Conservation (phyloP, 2,113 vertebrate genomes). For the Corythoichthys intestinalis region DNA sequence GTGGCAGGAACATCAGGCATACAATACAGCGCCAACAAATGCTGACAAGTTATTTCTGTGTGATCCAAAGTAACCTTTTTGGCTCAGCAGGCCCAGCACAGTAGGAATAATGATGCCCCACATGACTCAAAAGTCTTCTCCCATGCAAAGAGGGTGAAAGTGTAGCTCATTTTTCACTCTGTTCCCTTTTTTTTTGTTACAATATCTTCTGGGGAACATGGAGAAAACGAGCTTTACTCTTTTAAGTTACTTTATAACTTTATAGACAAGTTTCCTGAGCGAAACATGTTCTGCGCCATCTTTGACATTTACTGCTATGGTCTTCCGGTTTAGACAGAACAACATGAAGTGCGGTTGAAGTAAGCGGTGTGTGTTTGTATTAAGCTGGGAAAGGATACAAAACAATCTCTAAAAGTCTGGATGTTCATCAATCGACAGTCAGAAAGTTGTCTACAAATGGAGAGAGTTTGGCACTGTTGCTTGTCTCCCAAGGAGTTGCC, state of each 20-base stretch:
- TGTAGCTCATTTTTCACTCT: constrained; percentile 18
- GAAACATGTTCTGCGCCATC: not conserved
- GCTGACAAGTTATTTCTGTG: constrained; percentile 46
- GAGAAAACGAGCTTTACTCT: constrained; percentile 3
- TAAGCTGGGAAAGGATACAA: no score
- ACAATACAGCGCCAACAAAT: constrained; percentile 13
- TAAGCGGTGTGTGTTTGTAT: no score
- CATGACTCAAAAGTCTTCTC: constrained; percentile 19
- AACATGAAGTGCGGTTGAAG: no score
- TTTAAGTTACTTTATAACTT: constrained; percentile 7
- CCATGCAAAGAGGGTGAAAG: constrained; percentile 19
- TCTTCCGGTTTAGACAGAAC: no score
- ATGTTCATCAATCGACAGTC: no score
- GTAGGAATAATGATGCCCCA: constrained; percentile 23
- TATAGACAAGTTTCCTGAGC: no score
- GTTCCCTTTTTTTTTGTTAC: constrained; percentile 11
- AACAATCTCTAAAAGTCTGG: no score
- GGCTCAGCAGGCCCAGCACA: constrained; percentile 28
- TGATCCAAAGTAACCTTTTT: constrained; percentile 59
- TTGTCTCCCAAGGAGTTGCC: no score
- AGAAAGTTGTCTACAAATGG: no score
- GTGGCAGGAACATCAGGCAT: constrained; percentile 11
- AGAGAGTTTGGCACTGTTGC: no score
- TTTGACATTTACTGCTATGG: no score
- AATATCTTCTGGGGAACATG: constrained; percentile 13